Conservation (phyloP, 2,113 vertebrate genomes). For the Tragelaphus buxtoni region DNA sequence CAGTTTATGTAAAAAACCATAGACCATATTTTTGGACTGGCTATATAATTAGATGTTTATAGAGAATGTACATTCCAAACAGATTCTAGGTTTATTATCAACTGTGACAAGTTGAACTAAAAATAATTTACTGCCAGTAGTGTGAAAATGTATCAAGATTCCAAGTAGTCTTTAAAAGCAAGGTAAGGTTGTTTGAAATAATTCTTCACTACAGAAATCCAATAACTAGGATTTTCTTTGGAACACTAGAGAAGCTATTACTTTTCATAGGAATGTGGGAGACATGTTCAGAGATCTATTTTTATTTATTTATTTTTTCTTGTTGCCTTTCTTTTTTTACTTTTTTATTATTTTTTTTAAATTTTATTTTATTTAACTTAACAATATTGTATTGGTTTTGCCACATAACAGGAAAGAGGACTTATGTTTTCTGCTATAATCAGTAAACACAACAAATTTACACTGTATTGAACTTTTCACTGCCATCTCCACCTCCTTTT, state of each 20-base stretch:
- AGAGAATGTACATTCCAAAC: background rate
- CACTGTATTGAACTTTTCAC: background rate
- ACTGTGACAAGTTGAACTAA: background rate
- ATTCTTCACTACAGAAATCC: background rate
- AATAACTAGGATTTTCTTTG: conserved; percentile 1
- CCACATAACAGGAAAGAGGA: background rate
- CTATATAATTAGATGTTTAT: background rate
- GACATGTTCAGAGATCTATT: background rate
- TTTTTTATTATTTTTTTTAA: too few species aligned
- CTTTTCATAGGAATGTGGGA: background rate
- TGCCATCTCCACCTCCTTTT: background rate
- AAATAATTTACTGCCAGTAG: background rate
- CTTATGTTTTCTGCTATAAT: background rate
- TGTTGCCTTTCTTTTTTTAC: too few species aligned
- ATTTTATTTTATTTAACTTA: too few species aligned
- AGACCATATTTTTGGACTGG: background rate
- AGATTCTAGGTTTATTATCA: background rate
- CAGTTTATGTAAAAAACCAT: background rate
- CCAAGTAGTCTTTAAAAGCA: background rate
- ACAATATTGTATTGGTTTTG: too few species aligned
- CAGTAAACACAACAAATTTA: background rate
- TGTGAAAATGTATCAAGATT: background rate
- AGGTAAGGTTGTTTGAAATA: background rate
- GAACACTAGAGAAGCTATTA: background rate
- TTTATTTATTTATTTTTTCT: background rate